Evolutionary conservation across 1,140 invertebrate species (phyloP).

Genomic region (Drosophila lowei): DNA sequence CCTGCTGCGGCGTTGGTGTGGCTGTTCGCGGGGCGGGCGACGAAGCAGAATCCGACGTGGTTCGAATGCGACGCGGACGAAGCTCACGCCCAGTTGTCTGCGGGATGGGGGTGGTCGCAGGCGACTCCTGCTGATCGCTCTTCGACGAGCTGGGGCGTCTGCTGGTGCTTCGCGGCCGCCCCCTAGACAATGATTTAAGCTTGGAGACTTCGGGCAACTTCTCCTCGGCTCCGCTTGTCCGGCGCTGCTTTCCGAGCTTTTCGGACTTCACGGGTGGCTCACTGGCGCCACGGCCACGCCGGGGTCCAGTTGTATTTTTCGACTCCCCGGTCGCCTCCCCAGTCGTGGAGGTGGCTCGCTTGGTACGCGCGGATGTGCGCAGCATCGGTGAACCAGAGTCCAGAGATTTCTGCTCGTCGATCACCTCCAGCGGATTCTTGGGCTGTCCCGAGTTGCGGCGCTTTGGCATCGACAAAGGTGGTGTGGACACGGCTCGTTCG

Average conservation of each 20-base stretch:
- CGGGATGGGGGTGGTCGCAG: not conserved
- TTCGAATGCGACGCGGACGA: conserved; percentile 1
- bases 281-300: conserved; percentile 32
- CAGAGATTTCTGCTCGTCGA: conserved; percentile 47
- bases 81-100: not conserved
- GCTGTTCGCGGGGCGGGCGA: not conserved
- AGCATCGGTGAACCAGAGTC: not conserved
- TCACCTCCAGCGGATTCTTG: conserved; percentile 46
- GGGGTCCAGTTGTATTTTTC: not conserved
- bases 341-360: conserved; percentile 12
- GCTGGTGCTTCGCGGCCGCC: not conserved
- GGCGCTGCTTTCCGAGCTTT: too few species aligned
- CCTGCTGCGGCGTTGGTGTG: not conserved
- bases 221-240: too few species aligned
- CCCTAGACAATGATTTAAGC: too few species aligned
- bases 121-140: conserved; percentile 6
- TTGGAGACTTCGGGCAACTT: too few species aligned
- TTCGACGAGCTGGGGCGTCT: not conserved
- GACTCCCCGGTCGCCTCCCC: not conserved
- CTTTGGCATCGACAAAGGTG: conserved; percentile 33
- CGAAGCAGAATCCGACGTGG: not conserved
- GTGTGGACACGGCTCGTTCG: not conserved
- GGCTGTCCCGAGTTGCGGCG: conserved; percentile 1
- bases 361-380: conserved; percentile 16
- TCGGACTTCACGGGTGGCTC: conserved; percentile 26